Base-by-base conservation (phyloP, 2,888 invertebrate genomes). In the Netelia virgata region DNA sequence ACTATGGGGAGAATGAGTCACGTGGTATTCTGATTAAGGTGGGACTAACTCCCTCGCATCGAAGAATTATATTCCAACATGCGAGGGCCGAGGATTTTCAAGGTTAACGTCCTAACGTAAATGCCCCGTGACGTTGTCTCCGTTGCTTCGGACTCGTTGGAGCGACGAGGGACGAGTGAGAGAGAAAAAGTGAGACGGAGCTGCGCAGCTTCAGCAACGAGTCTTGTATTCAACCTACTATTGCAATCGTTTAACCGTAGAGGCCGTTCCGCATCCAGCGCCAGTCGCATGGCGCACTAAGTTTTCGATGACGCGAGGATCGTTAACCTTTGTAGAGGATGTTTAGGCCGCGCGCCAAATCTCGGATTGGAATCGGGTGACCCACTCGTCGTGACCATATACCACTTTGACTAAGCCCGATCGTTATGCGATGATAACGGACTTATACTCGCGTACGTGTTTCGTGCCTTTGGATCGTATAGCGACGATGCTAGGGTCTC, bases 361-460 rank as follows among this genome's bases (percentile, higher is more conserved):
- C 91, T 91, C 86, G 88, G 90, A 90, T 91, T 91, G 91, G 88
- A 93, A 92, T 92, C 92, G 92, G 90, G 91, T 90, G 91, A 91
- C 90, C 91, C 90, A 91, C 88, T 88, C 90, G 86, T 88, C 83
- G 84, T 74, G 72, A 64, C 70, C 76, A 64, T 72, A 70, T 14
- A 47, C 16, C 20, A 63, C 78, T 41, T 68, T 16, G 28, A 18
- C 50, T 5, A 53, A 55, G n/a, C 23, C 72, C 81, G 86, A 90
- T 90, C 87, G 87, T 90, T 85, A 87, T 84, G 89, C 88, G 86
- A 84, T 86, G 87, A 91, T 84, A 85, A 81, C 83, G 79, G 68
- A 41, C 18, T 36, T 59, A 36, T 47, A 41, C 16, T 16, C 43
- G 16, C 18, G 36, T 20, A 18, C 47, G 14, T 18, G n/a, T 64